Evolutionary conservation across 2,113 vertebrate species (phyloP), one percentile per base, ranked within the genome.

Genomic region (Centropristis striata): DNA sequence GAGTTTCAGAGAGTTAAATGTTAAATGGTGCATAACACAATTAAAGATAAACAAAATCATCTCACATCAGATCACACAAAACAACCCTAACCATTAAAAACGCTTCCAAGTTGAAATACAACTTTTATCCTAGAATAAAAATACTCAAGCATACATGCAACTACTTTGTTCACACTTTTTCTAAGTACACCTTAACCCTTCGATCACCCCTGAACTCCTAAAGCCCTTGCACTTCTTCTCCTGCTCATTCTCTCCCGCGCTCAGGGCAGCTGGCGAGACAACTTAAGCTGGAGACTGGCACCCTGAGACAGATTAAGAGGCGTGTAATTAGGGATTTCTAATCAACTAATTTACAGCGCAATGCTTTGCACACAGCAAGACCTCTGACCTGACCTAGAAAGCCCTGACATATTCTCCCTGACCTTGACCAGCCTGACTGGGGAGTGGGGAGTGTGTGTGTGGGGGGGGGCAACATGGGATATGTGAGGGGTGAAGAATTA

Each of bases 261-360:
- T 91, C 84, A 80, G 77, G 87, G 84, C 92, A 86, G 77, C 79
- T 93, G 92, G 89, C 46, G 65, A 67, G 68, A 91, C 86, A 82
- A 71, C 84, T 94, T 94, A 94, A 95, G 89, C 92, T 57, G 91
- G 92, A 93, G 93, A 91, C 91, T 69, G 90, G 92, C 83, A 92
- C 79, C 92, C 74, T 78, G 79, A 92, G 83, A 93, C 92, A 94
- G 95, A 95, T 96, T 95, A 96, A 32, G 88, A 82, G 87, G 58
- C 69, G 80, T 91, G 88, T 94, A 95, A 96, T 95, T 95, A 94
- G 91, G 93, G 95, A 95, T 95, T 95, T 94, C 85, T 93, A 95
- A 96, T 96, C 94, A 96, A 94, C 93, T 94, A 93, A 96, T 95
- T 97, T 95, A 92, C 92, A 92, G 71, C 27, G 67, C 93, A 94